Evolutionary conservation across 2,797 vertebrate genomes (phyloP).

Genomic region (Monodelphis domestica): DNA sequence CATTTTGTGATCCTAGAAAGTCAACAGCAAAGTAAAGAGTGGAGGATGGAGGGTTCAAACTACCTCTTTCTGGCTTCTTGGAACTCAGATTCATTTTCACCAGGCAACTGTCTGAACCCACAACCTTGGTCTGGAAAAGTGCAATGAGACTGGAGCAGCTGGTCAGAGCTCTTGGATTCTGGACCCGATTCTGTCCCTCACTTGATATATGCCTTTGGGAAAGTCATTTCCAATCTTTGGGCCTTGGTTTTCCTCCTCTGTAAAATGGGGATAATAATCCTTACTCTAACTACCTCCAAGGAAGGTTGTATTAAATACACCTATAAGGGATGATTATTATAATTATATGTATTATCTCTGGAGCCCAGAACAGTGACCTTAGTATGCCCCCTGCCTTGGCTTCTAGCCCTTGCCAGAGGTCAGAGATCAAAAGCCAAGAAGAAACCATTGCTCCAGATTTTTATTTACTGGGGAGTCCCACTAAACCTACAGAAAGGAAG

Average conservation of each 20-base stretch:
- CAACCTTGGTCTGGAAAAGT: not conserved
- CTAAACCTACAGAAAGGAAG: not conserved
- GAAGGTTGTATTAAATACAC: not conserved
- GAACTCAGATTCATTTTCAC: not conserved
- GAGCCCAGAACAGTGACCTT: not conserved
- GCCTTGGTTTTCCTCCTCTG: not conserved
- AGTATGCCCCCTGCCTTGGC: not conserved
- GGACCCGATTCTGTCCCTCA: not conserved
- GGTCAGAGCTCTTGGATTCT: not conserved
- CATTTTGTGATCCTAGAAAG: not conserved
- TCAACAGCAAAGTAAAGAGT: not conserved
- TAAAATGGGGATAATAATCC: not conserved
- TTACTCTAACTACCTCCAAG: not conserved
- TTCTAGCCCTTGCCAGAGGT: not conserved
- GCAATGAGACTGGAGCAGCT: not conserved
- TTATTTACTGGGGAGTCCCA: not conserved
- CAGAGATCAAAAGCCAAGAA: conserved; percentile 5
- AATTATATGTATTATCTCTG: not conserved
- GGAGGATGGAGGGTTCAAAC: not conserved
- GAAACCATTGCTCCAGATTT: not conserved
- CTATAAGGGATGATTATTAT: not conserved
- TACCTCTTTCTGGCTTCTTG: not conserved
- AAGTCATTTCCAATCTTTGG: not conserved
- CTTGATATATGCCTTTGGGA: not conserved
- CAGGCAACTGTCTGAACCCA: not conserved